A percentile compares a stretch with the other conserved stretches of the same genome.
Conservation (phyloP, 1,140 invertebrate genomes). For the Bombus breviceps region DNA sequence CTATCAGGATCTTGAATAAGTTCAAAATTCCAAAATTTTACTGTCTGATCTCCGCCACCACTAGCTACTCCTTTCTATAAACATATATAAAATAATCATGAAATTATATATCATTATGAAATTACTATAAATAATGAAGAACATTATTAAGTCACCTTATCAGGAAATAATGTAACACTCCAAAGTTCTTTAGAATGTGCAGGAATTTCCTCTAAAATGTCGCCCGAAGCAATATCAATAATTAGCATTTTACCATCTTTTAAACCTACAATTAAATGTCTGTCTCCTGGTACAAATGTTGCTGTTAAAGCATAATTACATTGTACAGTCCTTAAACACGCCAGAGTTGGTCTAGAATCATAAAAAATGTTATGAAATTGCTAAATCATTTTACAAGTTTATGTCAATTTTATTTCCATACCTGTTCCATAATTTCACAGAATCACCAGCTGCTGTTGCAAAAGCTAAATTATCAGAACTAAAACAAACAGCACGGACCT, state of each 20-base stretch:
- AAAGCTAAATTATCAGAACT: slow-evolving; percentile 95
- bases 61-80: slow-evolving; percentile 90
- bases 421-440: slow-evolving; percentile 97
- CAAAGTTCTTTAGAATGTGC: slow-evolving; percentile 93
- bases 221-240: slow-evolving; percentile 92
- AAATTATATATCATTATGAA: neutral
- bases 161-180: slow-evolving; percentile 89
- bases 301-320: slow-evolving; percentile 88
- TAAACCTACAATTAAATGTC: slow-evolving; percentile 94
- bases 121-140: neutral
- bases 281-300: slow-evolving; percentile 95
- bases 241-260: slow-evolving; percentile 94
- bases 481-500: slow-evolving; percentile 93
- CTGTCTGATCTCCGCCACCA: slow-evolving; percentile 93
- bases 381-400: slow-evolving; percentile 7
- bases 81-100: slow-evolving; percentile 4
- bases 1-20: slow-evolving; percentile 87
- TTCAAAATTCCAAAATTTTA: slow-evolving; percentile 98
- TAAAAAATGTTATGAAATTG: slow-evolving; percentile 26
- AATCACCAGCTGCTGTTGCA: slow-evolving; percentile 92
- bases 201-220: slow-evolving; percentile 89
- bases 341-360: slow-evolving; percentile 86
- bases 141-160: slow-evolving; percentile 84
- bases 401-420: slow-evolving; percentile 72
- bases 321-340: slow-evolving; percentile 92